Base-by-base conservation (phyloP, 1,140 invertebrate species). In the Whitmania pigra region DNA sequence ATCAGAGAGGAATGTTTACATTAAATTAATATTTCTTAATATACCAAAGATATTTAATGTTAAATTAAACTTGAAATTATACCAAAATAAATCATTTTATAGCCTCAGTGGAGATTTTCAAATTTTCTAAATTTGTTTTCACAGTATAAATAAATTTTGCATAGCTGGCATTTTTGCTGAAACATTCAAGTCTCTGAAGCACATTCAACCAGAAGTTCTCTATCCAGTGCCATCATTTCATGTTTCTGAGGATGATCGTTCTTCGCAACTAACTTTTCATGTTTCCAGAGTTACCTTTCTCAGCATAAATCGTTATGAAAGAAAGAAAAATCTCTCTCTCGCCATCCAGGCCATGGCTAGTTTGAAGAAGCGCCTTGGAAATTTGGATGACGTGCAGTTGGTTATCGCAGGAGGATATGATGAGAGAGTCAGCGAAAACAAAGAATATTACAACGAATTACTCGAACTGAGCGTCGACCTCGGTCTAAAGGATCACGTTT, bases 391-490 rank as follows among this genome's bases (percentile, higher is more conserved):
- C 7, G 76, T 90, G 55, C 89, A 90, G 79, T 85, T 99, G 53
- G 87, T 99, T n/a, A 88, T 99, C 76, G 94, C 93, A 73, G 97
- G 97, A 31, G 97, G 97, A 0, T 99, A 96, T 84, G 97, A 99
- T 80, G 87, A 88, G 15, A 85, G 89, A 73, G 89, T 95, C 40
- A 78, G 83, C 49, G 94, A 97, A 82, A 99, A 99, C 83, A 88
- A 91, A 54, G 88, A 91, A 74, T 88, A 97, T 84, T 92, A 88
- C 78, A 79, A 87, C 17, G 90, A 97, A 81, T 83, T 99, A 27
- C 83, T 83, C 55, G 79, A 86, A 66, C 78, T 91, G 22, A 86
- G 86, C 2, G 79, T 86, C 13, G 82, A 88, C 72, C 79, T 91
- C 27, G 80, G 87, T 20, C 79, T 97, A n/a, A 73, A 84, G 31